Conservation (phyloP, 2,888 invertebrate species). For the Chironomus riparius region DNA sequence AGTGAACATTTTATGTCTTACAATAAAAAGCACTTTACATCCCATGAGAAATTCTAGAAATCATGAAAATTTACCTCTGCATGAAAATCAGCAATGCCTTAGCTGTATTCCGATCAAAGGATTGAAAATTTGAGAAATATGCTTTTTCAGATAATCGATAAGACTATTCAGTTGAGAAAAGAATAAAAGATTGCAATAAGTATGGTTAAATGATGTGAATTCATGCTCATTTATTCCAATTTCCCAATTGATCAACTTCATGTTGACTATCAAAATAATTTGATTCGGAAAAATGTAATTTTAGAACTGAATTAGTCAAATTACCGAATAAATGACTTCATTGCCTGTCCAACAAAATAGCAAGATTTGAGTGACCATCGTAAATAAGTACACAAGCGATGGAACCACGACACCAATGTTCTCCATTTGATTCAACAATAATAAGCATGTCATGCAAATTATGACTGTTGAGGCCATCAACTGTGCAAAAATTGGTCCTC, state of each 20-base stretch:
- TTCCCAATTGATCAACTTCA: too few species aligned
- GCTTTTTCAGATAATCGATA: slow-evolving; percentile 8
- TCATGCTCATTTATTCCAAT: neutral
- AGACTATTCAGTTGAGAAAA: slow-evolving; percentile 4
- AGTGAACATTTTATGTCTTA: too few species aligned
- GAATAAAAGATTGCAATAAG: neutral
- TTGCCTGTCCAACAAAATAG: slow-evolving; percentile 52
- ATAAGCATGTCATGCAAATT: slow-evolving; percentile 40
- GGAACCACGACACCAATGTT: slow-evolving; percentile 40
- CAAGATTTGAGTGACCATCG: slow-evolving; percentile 48
- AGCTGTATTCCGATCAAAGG: neutral
- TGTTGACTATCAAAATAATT: too few species aligned
- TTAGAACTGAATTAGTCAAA: neutral
- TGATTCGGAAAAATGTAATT: too few species aligned
- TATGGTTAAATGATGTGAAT: neutral
- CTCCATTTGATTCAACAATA: slow-evolving; percentile 36
- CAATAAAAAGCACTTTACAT: too few species aligned
- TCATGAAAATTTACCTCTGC: neutral
- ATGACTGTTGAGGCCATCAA: slow-evolving; percentile 37
- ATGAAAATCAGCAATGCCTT: slow-evolving; percentile 9
- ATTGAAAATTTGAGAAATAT: slow-evolving; percentile 18
- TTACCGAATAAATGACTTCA: slow-evolving; percentile 47
- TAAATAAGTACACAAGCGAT: slow-evolving; percentile 46
- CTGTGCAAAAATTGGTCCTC: slow-evolving; percentile 34
- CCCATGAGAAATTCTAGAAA: too few species aligned